A percentile compares a stretch with the other conserved stretches of the same genome.
These are phyloP conservation scores for Mionectes macconnelli DNA, from an alignment of 2,113 vertebrate species.

Conservation along the genomic window DNA sequence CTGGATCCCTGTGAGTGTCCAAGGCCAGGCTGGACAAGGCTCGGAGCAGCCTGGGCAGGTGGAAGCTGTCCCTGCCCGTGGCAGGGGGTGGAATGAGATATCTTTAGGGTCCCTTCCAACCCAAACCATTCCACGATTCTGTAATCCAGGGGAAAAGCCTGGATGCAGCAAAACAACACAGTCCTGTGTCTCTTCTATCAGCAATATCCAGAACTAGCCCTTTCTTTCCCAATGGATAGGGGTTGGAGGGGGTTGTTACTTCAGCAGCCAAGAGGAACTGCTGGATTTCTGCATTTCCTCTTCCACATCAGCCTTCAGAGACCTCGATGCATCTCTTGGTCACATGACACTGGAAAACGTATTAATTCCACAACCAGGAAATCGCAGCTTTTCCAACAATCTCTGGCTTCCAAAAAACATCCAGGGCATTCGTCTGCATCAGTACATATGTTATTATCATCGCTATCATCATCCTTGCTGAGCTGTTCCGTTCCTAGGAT, in stretches of 20 bases:
- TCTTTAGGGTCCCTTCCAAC: background rate
- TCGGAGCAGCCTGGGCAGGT: background rate
- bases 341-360: background rate
- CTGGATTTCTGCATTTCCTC: background rate
- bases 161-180: accelerated
- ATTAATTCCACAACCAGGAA: background rate
- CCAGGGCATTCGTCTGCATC: background rate
- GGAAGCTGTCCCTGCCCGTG: background rate
- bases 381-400: background rate
- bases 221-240: background rate
- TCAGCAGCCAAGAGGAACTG: background rate
- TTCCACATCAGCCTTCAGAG: background rate
- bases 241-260: background rate
- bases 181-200: background rate
- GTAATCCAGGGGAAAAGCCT: background rate
- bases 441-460: background rate
- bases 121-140: background rate
- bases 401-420: background rate
- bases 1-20: background rate
- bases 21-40: background rate
- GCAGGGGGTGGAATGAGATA: background rate
- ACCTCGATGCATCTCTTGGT: background rate
- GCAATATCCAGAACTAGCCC: background rate
- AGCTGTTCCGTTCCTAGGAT: background rate
- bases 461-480: accelerated